Evolutionary conservation across 2,113 vertebrate species (phyloP).

Genomic region (Pogona vitticeps): DNA sequence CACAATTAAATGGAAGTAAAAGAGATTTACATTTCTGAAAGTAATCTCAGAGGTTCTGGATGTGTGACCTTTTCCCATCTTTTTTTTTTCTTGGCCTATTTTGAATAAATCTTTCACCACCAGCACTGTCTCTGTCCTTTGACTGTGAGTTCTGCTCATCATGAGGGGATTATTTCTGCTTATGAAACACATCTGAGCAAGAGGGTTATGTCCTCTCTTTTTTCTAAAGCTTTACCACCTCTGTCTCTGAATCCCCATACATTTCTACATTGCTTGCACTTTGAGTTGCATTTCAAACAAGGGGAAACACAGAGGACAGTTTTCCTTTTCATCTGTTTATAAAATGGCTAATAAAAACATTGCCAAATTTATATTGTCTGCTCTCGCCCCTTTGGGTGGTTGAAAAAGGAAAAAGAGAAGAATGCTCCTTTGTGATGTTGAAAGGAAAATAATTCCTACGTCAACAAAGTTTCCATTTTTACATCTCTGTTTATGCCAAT

Average conservation of each 20-base stretch:
- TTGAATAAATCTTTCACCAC: not conserved
- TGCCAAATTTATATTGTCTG: not conserved
- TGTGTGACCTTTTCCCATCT: not conserved
- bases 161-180: conserved; percentile 13
- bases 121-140: not conserved
- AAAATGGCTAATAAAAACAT: not conserved
- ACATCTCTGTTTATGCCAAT: not conserved
- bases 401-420: not conserved
- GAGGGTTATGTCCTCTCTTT: not conserved
- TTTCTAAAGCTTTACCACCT: not conserved
- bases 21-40: conserved; percentile 11
- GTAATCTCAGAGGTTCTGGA: not conserved
- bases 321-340: not conserved
- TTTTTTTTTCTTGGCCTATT: not conserved
- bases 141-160: conserved; percentile 10
- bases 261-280: conserved; percentile 16
- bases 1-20: not conserved
- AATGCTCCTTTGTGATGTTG: not conserved
- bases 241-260: not conserved
- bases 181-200: conserved; percentile 12
- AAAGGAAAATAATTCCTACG: not conserved
- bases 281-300: conserved; percentile 16
- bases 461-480: not conserved
- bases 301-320: not conserved
- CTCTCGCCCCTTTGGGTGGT: not conserved